Base-by-base conservation (phyloP, 2,113 vertebrate species). In the Sitta europaea region DNA sequence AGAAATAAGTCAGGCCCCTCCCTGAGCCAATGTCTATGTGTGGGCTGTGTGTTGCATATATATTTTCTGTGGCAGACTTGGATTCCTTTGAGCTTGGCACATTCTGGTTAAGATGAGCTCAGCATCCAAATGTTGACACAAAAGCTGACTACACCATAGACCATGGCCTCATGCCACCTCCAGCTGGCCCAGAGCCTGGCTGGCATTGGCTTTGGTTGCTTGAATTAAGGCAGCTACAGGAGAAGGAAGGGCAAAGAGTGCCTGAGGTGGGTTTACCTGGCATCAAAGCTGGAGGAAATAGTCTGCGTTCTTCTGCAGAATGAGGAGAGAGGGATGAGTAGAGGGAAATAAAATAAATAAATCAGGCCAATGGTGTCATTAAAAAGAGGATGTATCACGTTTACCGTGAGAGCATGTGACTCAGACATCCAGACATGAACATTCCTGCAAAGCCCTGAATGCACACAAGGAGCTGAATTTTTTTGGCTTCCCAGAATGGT, bases 391-490 rank as follows among this genome's bases (percentile, higher is more conserved):
- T 94, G 77, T 96, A 89, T 93, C 85, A 55, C 36, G 19, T 94
- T 96, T 95, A 92, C 86, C 0, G 1, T 94, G 87, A 50, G 42
- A 92, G 40, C 87, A 86, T 82, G 67, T 65, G 77, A 90, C 86
- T 94, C 92, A 92, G 93, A 24, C 66, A 92, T 55, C 92, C 97
- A 96, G 97, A 97, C 96, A 17, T 10, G 71, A 88, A 91, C 92
- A 98, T 97, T 98, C 95, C 94, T 97, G 82, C 97, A 97, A 95
- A 97, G 94, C 97, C 95, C 93, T 88, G 91, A 96, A 97, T 58
- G 92, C 94, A 95, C 96, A 96, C 94, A 90, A 47, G 65, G 83
- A 95, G 90, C 81, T 15, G 19, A 94, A 96, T 79, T 80, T 93
- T 92, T 96, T 90, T 96, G 96, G 96, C 95, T 97, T 97, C 94